phyloP scores from a whole-genome alignment of 2,113 vertebrate species.

The Pelecanoides urinatrix region DNA sequence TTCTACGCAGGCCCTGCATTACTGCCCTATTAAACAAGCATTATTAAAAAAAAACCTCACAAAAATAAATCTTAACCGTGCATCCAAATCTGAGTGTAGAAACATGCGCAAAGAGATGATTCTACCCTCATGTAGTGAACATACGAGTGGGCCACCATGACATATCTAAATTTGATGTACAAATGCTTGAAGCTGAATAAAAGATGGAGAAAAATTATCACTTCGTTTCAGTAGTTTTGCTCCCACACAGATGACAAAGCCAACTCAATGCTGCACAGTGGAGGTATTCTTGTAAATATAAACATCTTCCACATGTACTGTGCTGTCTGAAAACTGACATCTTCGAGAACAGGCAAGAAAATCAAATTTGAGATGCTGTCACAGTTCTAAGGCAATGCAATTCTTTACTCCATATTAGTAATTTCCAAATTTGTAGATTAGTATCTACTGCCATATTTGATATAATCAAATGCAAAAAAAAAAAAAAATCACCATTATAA shows the following conservation, averaged over 20 bases:
- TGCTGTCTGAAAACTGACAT: background rate
- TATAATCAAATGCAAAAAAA: background rate
- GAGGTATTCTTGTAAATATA: conserved; percentile 21
- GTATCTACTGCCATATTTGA: background rate
- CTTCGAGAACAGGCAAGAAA: background rate
- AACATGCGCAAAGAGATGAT: background rate
- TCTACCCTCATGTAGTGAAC: fast-evolving
- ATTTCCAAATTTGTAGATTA: background rate
- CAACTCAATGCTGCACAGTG: background rate
- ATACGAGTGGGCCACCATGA: background rate
- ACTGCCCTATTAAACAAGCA: background rate
- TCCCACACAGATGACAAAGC: conserved; percentile 59
- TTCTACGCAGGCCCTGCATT: background rate
- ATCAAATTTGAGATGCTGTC: background rate
- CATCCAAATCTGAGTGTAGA: background rate
- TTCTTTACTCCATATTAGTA: background rate
- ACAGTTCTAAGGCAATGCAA: background rate
- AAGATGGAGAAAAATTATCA: background rate
- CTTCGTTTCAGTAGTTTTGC: conserved; percentile 1
- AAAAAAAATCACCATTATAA: background rate
- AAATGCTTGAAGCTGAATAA: background rate
- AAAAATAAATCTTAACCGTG: background rate
- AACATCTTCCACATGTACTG: background rate
- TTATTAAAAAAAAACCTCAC: background rate
- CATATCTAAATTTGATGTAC: background rate